Percentiles rank a stretch among this genome's conserved stretches.
Evolutionary conservation across 2,888 invertebrate genomes (phyloP).

Genomic region (Phyto melanocephala): DNA sequence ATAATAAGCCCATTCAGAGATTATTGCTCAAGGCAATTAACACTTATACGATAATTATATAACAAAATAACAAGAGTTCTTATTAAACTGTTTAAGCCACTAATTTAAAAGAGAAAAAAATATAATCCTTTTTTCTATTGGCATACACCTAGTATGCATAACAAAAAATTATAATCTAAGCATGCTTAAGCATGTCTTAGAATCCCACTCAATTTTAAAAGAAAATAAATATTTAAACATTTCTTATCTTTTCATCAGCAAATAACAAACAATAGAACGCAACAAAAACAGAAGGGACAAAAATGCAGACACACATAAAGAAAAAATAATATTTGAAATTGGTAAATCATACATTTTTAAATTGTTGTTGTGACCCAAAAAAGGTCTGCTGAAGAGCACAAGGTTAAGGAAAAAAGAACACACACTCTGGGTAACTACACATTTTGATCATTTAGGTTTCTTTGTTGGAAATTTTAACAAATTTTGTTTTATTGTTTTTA

Average conservation of each 20-base stretch:
- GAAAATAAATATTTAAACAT: background rate
- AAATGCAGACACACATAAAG: background rate
- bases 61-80: conserved; percentile 6
- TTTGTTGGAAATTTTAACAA: conserved; percentile 36
- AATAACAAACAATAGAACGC: background rate
- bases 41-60: conserved; percentile 56
- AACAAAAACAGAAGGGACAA: background rate
- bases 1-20: background rate
- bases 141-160: background rate
- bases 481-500: conserved; percentile 4
- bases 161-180: background rate
- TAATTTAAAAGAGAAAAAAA: background rate
- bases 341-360: conserved; percentile 37
- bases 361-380: conserved; percentile 21
- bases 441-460: conserved; percentile 3
- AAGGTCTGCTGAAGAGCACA: background rate
- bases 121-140: background rate
- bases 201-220: background rate
- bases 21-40: conserved; percentile 44
- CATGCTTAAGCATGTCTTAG: conserved; percentile 3
- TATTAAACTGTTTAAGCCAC: background rate
- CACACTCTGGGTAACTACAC: conserved; percentile 2
- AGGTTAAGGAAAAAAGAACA: conserved; percentile 36
- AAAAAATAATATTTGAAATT: conserved; percentile 2
- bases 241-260: conserved; percentile 60